Base-by-base conservation (phyloP, 2,113 vertebrate genomes). In the Puma concolor region DNA sequence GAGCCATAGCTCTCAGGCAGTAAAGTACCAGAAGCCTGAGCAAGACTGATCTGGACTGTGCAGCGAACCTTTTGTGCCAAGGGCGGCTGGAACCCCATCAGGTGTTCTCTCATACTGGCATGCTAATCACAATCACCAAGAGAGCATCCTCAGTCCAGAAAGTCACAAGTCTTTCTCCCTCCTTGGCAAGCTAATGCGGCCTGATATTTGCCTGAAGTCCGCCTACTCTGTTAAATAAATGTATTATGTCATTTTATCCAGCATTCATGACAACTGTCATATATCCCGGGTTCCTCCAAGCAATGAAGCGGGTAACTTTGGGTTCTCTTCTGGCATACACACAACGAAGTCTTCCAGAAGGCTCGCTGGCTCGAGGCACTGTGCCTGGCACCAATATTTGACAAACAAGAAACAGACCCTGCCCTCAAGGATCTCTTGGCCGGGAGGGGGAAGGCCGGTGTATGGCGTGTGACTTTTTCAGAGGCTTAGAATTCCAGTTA, bases 221-320 rank as follows among this genome's bases (percentile, higher is more conserved):
- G n/a, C 80, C 76, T 95, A 54, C 50, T 67, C 80, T 94, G 89
- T 92, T 80, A 92, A 84, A 93, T 83, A 81, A 74, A 81, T 25
- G 8, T 36, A 50, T 77, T n/a, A 71, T 67, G 54, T 31, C 66
- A 23, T 50, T 88, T 63, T 93, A 64, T 77, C 77, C 57, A 66
- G 88, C 36, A 60, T 57, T 52, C 93, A 57, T 69, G 48, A 88
- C 60, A 71, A 60, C 63, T 31, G 29, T 69, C 79, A 36, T 7
- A 13, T 14, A 52, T 19, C 76, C 44, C n/a, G 31, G 38, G 36
- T 80, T 88, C 69, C 69, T 96, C 52, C 44, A 82, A 66, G 57
- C 15, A 44, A 67, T 77, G 90, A 95, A 77, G 88, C 36, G 71
- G 36, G 36, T 66, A 76, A 41, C 25, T 9, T 19, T 52, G 67